A percentile compares a stretch with the other conserved stretches of the same genome.
phyloP scores from a whole-genome alignment of 2,888 invertebrate species.

The Lutraria lutraria region DNA sequence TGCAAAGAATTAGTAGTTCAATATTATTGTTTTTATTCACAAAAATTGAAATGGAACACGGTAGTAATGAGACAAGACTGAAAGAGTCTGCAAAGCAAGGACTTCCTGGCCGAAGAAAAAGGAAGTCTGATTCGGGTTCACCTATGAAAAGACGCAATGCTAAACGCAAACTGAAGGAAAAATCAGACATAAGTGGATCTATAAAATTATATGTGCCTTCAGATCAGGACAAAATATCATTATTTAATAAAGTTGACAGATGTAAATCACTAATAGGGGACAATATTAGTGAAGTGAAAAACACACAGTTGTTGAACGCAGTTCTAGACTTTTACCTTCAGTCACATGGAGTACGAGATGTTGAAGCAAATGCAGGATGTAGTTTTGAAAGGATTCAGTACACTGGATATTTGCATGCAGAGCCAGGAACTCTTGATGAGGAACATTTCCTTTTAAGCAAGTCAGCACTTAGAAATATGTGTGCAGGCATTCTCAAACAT shows the following conservation, averaged over 20 bases:
- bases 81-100: too few species aligned
- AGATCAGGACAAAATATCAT: neutral
- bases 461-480: neutral
- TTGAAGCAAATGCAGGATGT: too few species aligned
- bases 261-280: neutral
- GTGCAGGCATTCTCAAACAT: neutral
- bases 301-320: neutral
- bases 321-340: neutral
- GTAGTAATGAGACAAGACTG: too few species aligned
- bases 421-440: neutral
- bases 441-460: neutral
- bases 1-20: too few species aligned
- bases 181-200: neutral
- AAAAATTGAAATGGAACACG: too few species aligned
- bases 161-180: neutral
- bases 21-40: too few species aligned
- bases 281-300: neutral
- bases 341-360: neutral
- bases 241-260: conserved; percentile 1
- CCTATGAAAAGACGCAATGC: conserved; percentile 4
- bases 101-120: too few species aligned
- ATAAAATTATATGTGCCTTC: neutral
- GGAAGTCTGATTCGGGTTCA: too few species aligned
- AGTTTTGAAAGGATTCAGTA: too few species aligned
- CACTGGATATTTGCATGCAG: too few species aligned